Evolutionary conservation across 2,888 invertebrate species (phyloP), one percentile per base, ranked within the genome.

Genomic region (Hipparchia sbordonii): DNA sequence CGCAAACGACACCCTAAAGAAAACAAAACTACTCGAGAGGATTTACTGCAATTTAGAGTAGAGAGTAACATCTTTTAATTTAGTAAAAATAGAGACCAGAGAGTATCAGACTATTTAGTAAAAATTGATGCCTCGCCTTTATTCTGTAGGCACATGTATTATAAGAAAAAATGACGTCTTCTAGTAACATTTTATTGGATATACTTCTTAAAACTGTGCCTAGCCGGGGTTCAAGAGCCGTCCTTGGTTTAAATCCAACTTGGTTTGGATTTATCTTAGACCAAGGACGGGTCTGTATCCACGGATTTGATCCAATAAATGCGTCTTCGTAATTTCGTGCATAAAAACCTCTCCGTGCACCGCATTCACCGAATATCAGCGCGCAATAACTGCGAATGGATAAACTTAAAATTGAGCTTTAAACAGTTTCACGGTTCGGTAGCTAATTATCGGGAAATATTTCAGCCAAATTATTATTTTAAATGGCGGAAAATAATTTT

Each of bases 1-100:
- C 69, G 65, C 72, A 70, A 70, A 72, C 66, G 57, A 65, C 60
- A 65, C 72, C 72, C 72, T 45, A 10, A 69, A 72, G 72, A 72
- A 72, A 72, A 72, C 72, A 66, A 66, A 70, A 66, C 59, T 61
- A 60, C 52, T 63, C 57, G n/a, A 59, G 46, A 69, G 60, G 60
- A 52, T 72, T 69, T 52, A 45, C 63, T 45, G 52, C 57, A 60
- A 56, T 60, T 46, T 46, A 54, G 46, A 46, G 54, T 45, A 39
- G 52, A 39, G 39, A 5, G 39, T n/a, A 45, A 46, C 48, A 39
- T 52, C 33, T 60, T 52, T 60, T 52, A 33, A 59, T 56, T 6
- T 65, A 10, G n/a, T 65, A 12, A 52, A 52, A 10, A 60, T 39
- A 10, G 10, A 5, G 23, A 23, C 23, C 23, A 23, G 23, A 23